These are phyloP conservation scores for Oopsacas minuta DNA, from an alignment of 37 sponge, comb jelly and placozoan species.

Conservation along the genomic window DNA sequence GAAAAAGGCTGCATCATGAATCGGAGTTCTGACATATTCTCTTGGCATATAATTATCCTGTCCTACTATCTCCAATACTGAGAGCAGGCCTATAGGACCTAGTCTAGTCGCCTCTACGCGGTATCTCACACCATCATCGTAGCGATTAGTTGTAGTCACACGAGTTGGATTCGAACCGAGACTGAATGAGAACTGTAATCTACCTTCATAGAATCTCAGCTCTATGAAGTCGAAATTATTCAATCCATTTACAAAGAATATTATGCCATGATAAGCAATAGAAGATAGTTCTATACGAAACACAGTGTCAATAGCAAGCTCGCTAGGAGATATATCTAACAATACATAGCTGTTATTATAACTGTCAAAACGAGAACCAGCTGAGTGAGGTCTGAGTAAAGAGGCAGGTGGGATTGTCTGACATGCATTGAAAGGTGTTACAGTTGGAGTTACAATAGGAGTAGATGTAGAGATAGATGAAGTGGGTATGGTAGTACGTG, in stretches of 20 bases:
- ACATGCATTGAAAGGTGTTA: neutral
- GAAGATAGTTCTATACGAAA: neutral
- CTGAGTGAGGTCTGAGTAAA: neutral
- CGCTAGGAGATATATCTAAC: neutral
- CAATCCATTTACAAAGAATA: neutral
- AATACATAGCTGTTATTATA: neutral
- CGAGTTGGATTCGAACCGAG: neutral
- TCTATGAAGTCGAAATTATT: slow-evolving; percentile 8
- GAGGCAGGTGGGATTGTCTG: neutral
- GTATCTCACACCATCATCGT: neutral
- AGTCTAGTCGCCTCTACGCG: neutral
- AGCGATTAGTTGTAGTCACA: neutral
- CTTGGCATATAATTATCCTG: neutral
- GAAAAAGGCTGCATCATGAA: neutral
- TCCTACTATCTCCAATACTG: neutral
- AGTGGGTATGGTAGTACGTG: neutral
- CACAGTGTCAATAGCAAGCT: neutral
- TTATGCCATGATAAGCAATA: neutral
- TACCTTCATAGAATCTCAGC: neutral
- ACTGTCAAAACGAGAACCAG: neutral
- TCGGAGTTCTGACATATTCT: neutral
- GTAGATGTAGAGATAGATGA: neutral
- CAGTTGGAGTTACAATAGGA: neutral
- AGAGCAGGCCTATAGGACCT: neutral
- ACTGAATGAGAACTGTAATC: neutral